phyloP scores from a whole-genome alignment of 1,140 invertebrate species.

The Brachionus plicatilis region DNA sequence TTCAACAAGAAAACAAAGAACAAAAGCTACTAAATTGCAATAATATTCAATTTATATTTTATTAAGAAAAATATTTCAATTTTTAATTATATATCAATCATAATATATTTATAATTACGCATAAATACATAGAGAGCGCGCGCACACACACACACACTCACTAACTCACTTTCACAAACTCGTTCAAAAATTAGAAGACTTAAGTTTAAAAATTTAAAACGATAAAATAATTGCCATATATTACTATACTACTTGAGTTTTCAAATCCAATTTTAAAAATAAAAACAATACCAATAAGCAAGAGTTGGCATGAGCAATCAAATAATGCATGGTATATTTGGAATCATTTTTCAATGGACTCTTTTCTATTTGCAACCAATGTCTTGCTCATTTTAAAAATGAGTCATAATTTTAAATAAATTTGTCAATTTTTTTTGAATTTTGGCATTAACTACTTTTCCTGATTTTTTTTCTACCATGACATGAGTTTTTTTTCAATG shows the following conservation, averaged over 20 bases:
- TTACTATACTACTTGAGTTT: background rate
- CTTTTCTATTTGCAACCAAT: background rate
- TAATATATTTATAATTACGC: slow-evolving; percentile 18
- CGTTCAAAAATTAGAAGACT: background rate
- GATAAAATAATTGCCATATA: background rate
- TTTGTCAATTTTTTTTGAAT: background rate
- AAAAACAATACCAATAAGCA: background rate
- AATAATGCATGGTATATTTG: background rate
- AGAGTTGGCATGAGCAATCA: background rate
- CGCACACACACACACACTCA: background rate
- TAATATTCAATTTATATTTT: slow-evolving; percentile 28
- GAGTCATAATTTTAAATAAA: background rate
- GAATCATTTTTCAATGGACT: background rate
- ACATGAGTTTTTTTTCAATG: too few species aligned
- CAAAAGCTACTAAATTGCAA: background rate
- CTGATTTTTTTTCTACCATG: background rate
- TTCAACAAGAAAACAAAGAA: background rate
- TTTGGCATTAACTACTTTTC: background rate
- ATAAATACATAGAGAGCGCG: background rate
- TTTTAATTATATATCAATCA: slow-evolving; percentile 18
- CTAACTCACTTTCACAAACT: background rate
- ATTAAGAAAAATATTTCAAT: slow-evolving; percentile 21
- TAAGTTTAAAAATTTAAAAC: background rate
- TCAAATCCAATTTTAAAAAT: background rate
- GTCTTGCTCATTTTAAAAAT: background rate